A percentile compares a stretch with the other conserved stretches of the same genome.
These are phyloP conservation scores for Bemisia tabaci DNA, from an alignment of 1,140 invertebrate genomes.

Conservation along the genomic window DNA sequence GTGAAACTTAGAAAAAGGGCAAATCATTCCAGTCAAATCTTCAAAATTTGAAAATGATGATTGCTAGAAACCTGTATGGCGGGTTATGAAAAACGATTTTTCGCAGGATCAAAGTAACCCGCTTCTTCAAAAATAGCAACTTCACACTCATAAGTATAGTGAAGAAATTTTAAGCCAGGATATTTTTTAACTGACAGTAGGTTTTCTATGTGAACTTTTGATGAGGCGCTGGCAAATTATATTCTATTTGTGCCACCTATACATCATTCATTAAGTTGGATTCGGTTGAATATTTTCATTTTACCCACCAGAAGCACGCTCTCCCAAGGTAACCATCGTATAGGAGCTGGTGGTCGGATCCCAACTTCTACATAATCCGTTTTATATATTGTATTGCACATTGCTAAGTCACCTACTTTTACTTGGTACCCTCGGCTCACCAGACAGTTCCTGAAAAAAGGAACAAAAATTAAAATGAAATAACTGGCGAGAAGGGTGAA, in stretches of 20 bases:
- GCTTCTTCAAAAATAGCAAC: too few relatives aligned
- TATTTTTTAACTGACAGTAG: too few relatives aligned
- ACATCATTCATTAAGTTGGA: background rate
- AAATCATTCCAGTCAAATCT: too few relatives aligned
- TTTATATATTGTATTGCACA: slow-evolving; percentile 30
- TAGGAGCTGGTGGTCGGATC: slow-evolving; percentile 46
- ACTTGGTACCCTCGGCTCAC: slow-evolving; percentile 62
- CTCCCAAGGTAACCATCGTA: slow-evolving; percentile 74
- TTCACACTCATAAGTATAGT: too few relatives aligned
- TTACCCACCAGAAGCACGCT: slow-evolving; percentile 58
- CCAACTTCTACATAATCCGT: slow-evolving; percentile 34
- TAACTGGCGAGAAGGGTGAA: background rate
- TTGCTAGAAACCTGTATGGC: too few relatives aligned
- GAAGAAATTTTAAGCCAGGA: too few relatives aligned
- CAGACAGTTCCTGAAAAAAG: slow-evolving; percentile 59
- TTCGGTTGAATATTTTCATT: background rate
- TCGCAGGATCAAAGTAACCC: too few relatives aligned
- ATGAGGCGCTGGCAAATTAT: background rate
- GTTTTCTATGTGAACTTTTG: too few relatives aligned
- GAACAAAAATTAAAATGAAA: too few relatives aligned
- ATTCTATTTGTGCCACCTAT: background rate
- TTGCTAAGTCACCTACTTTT: slow-evolving; percentile 57
- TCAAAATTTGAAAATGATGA: too few relatives aligned
- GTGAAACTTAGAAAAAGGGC: too few relatives aligned
- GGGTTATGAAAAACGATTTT: too few relatives aligned